Evolutionary conservation across 2,888 invertebrate genomes (phyloP).

Genomic region (Himalopsyche kuldschensis): DNA sequence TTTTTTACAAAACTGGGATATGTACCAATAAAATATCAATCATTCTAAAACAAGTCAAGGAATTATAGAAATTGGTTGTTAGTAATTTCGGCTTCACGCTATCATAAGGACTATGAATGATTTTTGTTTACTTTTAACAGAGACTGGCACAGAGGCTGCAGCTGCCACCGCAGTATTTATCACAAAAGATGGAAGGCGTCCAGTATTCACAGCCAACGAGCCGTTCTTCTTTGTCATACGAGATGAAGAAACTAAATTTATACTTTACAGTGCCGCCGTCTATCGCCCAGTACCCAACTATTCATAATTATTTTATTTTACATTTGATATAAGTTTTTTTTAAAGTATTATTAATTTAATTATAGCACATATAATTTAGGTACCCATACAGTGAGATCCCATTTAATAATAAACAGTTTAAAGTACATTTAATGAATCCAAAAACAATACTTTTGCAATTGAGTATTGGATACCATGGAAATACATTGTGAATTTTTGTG

Average conservation of each 20-base stretch:
- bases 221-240: slow-evolving; percentile 77
- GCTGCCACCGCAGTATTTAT: slow-evolving; percentile 65
- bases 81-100: too few species aligned
- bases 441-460: too few species aligned
- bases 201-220: slow-evolving; percentile 62
- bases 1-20: too few species aligned
- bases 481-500: too few species aligned
- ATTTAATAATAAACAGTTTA: too few species aligned
- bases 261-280: slow-evolving; percentile 73
- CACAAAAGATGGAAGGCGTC: slow-evolving; percentile 56
- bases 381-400: background rate
- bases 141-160: slow-evolving; percentile 72
- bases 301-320: slow-evolving; percentile 3
- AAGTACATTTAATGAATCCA: too few species aligned
- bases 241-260: slow-evolving; percentile 65
- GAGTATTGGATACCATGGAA: too few species aligned
- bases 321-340: background rate
- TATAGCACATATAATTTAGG: background rate
- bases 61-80: too few species aligned
- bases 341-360: background rate
- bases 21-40: too few species aligned
- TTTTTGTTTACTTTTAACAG: slow-evolving; percentile 53
- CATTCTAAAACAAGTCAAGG: too few species aligned
- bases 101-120: too few species aligned
- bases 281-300: slow-evolving; percentile 53